Base-by-base conservation (phyloP, 2,888 invertebrate species). In the Lasioglossum oenotherae region DNA sequence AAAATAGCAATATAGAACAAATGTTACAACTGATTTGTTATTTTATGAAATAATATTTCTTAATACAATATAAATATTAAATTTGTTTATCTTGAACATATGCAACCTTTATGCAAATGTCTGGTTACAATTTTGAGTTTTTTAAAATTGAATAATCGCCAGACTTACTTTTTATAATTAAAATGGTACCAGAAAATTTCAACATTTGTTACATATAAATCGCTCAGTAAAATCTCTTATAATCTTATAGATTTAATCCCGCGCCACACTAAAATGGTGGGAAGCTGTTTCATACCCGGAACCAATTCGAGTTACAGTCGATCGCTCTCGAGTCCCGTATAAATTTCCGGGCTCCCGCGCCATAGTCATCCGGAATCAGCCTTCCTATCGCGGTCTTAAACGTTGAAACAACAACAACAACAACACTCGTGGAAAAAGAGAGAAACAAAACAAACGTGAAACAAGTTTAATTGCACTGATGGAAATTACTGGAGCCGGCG, bases 391-490 rank as follows among this genome's bases (percentile, higher is more conserved):
- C 69, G 38, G 38, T 74, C 74, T 74, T n/a, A 31, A 38, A 74
- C 49, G 14, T n/a, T 4, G 19, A 53, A 41, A 41, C n/a, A 53
- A 72, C 67, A 35, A 19, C 31, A 41, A 41, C n/a, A 53, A 72
- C 67, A 35, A 19, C 31, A 19, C 16, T 14, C 23, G 35, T 19
- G 19, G 35, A 5, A 67, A 31, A 67, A 67, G 16, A 27, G 64
- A 64, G 64, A 19, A 69, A n/a, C 8, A 41, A 23, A n/a, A 41
- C 69, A 23, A 41, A 10, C 38, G 41, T 35, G 41, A 27, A 64
- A 60, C 49, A 27, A 79, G 27, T 46, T 60, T 46, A 60, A 46
- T 78, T 31, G 73, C 41, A 73, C 44, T 31, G 73, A 74, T 64
- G 31, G 35, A 74, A 67, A 60, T 79, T 41, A 64, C 44, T n/a